Conservation (phyloP, 2,888 invertebrate species). For the Mesoligia furuncula region DNA sequence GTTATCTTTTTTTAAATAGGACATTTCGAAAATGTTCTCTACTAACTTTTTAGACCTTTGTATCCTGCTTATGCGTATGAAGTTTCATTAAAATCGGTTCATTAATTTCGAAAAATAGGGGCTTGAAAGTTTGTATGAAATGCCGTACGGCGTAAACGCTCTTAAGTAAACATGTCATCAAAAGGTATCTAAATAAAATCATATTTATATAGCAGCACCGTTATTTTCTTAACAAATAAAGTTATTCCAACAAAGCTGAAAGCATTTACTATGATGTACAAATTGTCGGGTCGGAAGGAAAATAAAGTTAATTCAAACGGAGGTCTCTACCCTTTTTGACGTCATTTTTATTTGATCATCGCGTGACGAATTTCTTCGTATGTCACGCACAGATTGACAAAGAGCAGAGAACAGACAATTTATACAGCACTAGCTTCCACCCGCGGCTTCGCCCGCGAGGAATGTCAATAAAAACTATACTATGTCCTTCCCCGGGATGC, state of each 20-base stretch:
- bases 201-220: neutral
- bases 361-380: conserved; percentile 20
- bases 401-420: neutral
- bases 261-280: conserved; percentile 16
- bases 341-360: conserved; percentile 56
- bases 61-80: too few species aligned
- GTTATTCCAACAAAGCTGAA: conserved; percentile 16
- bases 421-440: too few species aligned
- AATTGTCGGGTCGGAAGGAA: conserved; percentile 61
- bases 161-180: neutral
- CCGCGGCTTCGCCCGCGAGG: too few species aligned
- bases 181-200: neutral
- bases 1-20: too few species aligned
- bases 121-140: too few species aligned
- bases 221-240: conserved; percentile 36
- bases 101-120: too few species aligned
- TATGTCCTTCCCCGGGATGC: too few species aligned
- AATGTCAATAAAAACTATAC: too few species aligned
- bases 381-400: conserved; percentile 11
- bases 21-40: too few species aligned
- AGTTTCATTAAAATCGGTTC: too few species aligned
- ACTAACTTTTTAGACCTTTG: too few species aligned
- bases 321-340: conserved; percentile 33
- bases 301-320: conserved; percentile 50
- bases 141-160: too few species aligned